Base-by-base conservation (phyloP, 53 echinoderm and acorn worm genomes). In the Henricia sp. region DNA sequence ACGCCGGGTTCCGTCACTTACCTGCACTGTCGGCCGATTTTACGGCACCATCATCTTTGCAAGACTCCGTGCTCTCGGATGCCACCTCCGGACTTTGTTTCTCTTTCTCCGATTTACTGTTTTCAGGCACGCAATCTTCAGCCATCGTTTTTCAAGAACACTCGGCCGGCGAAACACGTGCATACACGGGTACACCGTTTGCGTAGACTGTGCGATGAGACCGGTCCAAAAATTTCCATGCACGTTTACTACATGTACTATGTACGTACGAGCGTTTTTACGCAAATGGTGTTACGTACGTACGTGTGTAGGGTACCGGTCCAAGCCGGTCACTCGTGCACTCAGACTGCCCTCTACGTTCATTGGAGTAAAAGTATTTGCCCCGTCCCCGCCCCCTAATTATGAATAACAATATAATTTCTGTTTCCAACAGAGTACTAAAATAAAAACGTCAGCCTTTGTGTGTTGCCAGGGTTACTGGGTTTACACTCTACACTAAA, bases 101-200 rank as follows among this genome's bases (percentile, higher is more conserved):
- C 41, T 27, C 60, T 14, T 80, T 24, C 44, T 62, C 63, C 29
- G 78, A 78, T 62, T 42, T 80, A 24, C 44, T 46, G 44, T 63
- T 80, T 64, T 80, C 63, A 30, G 26, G 38, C 48, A 80, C 62
- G 6, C 46, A 30, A 48, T 80, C 62, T 80, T 80, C 80, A 20
- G 62, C 80, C 80, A 80, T 80, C 48, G 63, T 73, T 25, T 50
- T 70, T 21, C 46, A 27, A 3, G 19, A 11, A 23, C 43, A 28
- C 24, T 44, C 43, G 46, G 48, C 42, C 70, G 42, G 70, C 14
- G 21, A 55, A 60, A 60, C 70, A 70, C 70, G 70, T 70, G 70
- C 46, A 68, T 0, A 27, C 19, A 43, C 0, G 0, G 12, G 28
- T 70, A 46, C 12, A 12, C 1, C 66, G 20, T 37, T 11, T 23